Evolutionary conservation across 2,113 vertebrate genomes (phyloP), one percentile per base, ranked within the genome.

Genomic region (Peucedramus taeniatus): DNA sequence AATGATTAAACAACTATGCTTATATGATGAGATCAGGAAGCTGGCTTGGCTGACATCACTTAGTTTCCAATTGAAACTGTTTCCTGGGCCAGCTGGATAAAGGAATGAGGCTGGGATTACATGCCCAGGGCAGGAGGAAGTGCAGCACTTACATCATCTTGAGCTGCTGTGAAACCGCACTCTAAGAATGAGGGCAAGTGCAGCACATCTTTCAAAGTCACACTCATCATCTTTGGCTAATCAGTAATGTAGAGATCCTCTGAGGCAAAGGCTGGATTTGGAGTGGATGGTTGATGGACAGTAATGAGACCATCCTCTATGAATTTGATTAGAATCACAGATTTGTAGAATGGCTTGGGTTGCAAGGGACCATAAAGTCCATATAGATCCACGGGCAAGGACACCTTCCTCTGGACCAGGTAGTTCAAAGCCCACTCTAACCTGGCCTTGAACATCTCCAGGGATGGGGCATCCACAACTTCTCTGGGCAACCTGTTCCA

Each of bases 81-180:
- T 94, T 90, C 30, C 37, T 65, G 78, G 79, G 85, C 66, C 82
- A 94, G 82, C n/a, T 92, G 92, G 79, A 85, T 76, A 57, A 87
- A 66, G 40, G 75, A 61, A 76, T 2, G 10, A 85, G 31, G n/a
- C 17, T 93, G 88, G 31, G 90, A 89, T 65, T 60, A 66, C 31
- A 42, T 76, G 82, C 37, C 49, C 66, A 61, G 44, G 82, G 47
- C 10, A 6, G 79, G 45, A 90, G 79, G 61, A 76, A 91, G 16
- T 61, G 19, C 28, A 57, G 18, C 24, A 44, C 9, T 85, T 91
- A 26, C 4, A 45, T 44, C 3, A 1, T 68, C 74, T 65, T 77
- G 35, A 78, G 42, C 30, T 63, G 35, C 50, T 91, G 30, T 75
- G 83, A 93, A 89, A 75, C 23, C 63, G 35, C 44, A 42, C 16